phyloP scores from a whole-genome alignment of 2,113 vertebrate genomes.

The Patagioenas fasciata region DNA sequence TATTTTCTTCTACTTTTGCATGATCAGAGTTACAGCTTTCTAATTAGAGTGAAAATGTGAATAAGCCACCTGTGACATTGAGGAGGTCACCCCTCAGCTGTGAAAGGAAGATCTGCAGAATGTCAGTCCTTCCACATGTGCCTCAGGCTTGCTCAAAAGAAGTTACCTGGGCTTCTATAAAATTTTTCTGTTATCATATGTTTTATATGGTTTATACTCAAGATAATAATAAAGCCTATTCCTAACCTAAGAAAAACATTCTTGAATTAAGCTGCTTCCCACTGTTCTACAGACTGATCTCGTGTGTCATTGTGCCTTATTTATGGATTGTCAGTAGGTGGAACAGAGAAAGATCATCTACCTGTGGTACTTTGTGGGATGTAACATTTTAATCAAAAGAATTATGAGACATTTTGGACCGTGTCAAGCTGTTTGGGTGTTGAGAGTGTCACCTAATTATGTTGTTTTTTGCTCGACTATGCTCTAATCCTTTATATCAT shows the following conservation, averaged over 20 bases:
- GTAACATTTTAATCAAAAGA: neutral
- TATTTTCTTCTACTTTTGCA: neutral
- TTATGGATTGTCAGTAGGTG: neutral
- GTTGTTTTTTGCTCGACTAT: neutral
- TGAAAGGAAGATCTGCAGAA: neutral
- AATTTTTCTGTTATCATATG: neutral
- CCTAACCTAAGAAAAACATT: neutral
- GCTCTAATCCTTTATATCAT: neutral
- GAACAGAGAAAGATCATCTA: too few species aligned
- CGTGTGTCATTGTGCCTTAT: neutral
- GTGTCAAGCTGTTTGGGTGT: neutral
- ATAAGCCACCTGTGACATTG: neutral
- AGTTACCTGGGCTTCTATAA: neutral
- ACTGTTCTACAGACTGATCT: neutral
- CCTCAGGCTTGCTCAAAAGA: neutral
- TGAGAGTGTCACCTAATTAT: neutral
- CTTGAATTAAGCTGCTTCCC: neutral
- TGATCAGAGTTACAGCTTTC: neutral
- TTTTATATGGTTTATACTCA: neutral
- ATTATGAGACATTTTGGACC: neutral
- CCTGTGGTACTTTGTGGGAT: neutral
- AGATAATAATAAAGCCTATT: neutral
- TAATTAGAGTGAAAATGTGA: neutral
- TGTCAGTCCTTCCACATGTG: fast-evolving
- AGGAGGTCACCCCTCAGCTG: neutral